phyloP scores from a whole-genome alignment of 1,140 invertebrate species.

The Drosophila nikananu region DNA sequence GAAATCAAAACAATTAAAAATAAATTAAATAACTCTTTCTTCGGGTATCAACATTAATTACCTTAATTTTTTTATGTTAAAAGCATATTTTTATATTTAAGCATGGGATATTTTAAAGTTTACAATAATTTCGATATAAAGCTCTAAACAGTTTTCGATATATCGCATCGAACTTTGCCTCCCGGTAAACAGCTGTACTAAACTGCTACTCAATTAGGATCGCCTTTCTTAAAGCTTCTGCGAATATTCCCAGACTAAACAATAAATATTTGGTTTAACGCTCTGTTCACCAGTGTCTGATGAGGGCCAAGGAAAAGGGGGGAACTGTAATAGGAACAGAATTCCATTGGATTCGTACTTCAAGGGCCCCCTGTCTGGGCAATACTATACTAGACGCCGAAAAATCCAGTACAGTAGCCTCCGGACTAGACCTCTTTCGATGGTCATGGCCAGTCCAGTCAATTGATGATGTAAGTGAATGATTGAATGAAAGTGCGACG shows the following conservation, averaged over 20 bases:
- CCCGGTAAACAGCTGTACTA: neutral
- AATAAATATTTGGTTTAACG: conserved; percentile 12
- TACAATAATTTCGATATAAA: neutral
- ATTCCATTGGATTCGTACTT: conserved; percentile 4
- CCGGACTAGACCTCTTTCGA: conserved; percentile 20
- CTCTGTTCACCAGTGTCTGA: neutral
- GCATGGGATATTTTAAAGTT: neutral
- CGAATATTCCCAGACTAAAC: conserved; percentile 9
- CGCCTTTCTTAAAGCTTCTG: neutral
- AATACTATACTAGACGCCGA: neutral
- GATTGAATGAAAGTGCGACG: conserved; percentile 56
- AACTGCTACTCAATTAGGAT: neutral
- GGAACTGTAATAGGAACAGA: neutral
- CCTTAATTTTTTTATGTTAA: neutral
- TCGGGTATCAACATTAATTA: no score
- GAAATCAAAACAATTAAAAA: no score
- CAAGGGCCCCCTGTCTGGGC: neutral
- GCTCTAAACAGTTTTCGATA: neutral
- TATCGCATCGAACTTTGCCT: neutral
- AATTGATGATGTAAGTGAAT: conserved; percentile 45
- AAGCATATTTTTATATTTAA: neutral
- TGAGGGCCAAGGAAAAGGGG: neutral
- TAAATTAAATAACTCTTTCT: no score
- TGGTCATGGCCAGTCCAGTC: conserved; percentile 40
- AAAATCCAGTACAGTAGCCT: conserved; percentile 29